Percentiles rank a stretch among this genome's conserved stretches.
Evolutionary conservation across 2,888 invertebrate genomes (phyloP).

Genomic region (Spodoptera picta): DNA sequence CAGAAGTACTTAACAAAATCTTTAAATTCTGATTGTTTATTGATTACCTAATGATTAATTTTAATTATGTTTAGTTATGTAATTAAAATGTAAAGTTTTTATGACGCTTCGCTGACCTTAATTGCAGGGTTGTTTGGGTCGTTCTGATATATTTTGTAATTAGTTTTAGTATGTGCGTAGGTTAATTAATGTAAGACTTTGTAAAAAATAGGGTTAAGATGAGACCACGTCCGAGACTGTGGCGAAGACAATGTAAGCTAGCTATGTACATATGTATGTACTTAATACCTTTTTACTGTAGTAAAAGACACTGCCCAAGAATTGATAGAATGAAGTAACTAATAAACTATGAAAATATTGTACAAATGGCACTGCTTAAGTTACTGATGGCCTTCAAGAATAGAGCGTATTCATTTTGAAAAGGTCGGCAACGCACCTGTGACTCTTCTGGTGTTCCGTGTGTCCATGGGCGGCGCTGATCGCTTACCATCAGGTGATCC

Average conservation of each 20-base stretch:
- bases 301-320: constrained; percentile 39
- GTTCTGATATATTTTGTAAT: constrained; percentile 6
- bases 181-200: constrained; percentile 1
- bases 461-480: too few species aligned
- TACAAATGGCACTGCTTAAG: constrained; percentile 46
- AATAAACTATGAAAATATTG: constrained; percentile 48
- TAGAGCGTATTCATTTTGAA: too few species aligned
- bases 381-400: neutral
- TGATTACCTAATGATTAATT: neutral
- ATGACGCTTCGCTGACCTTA: constrained; percentile 5
- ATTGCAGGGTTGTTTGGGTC: constrained; percentile 2
- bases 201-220: constrained; percentile 12
- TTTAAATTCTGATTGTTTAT: neutral
- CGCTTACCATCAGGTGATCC: too few species aligned
- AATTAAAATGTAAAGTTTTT: neutral
- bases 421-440: too few species aligned
- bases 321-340: constrained; percentile 33
- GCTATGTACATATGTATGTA: constrained; percentile 2
- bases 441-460: too few species aligned
- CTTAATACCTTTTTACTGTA: constrained; percentile 19
- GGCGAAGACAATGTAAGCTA: constrained; percentile 26
- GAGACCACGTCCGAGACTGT: constrained; percentile 36
- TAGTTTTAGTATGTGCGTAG: neutral
- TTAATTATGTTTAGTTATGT: neutral
- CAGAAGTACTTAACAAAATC: too few species aligned